Percentiles rank a stretch among this genome's conserved stretches.
Evolutionary conservation across 1,140 invertebrate genomes (phyloP).

Genomic region (Rhopalosiphum padi): DNA sequence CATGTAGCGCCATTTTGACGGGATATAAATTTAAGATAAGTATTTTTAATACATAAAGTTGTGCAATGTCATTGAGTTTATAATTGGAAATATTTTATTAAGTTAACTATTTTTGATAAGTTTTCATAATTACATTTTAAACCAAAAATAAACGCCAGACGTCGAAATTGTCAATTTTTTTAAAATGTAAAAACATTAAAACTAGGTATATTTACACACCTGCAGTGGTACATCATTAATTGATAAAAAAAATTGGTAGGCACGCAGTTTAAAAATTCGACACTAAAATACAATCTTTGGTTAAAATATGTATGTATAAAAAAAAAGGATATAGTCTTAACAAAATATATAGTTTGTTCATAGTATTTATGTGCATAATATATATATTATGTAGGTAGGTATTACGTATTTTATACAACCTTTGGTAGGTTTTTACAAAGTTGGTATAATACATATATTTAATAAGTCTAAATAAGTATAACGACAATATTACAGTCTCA

Average conservation of each 20-base stretch:
- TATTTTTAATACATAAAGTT: background rate
- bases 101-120: background rate
- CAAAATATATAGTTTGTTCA: slow-evolving; percentile 18
- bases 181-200: background rate
- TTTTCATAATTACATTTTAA: background rate
- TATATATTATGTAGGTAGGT: background rate
- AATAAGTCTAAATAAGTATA: slow-evolving; percentile 1
- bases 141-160: background rate
- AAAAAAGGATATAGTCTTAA: background rate
- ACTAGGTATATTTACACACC: background rate
- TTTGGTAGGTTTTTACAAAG: slow-evolving; percentile 23
- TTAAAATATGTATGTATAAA: slow-evolving; percentile 2
- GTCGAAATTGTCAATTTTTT: background rate
- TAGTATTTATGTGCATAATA: background rate
- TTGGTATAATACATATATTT: background rate
- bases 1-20: background rate
- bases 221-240: background rate
- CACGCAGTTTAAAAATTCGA: background rate
- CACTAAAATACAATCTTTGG: slow-evolving; percentile 46
- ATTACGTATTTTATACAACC: background rate
- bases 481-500: slow-evolving; percentile 52
- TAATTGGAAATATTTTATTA: background rate
- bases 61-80: background rate
- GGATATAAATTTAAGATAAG: background rate
- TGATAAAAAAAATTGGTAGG: background rate